Evolutionary conservation across 53 echinoderm and acorn worm species (phyloP).

Genomic region (Antedon mediterranea): DNA sequence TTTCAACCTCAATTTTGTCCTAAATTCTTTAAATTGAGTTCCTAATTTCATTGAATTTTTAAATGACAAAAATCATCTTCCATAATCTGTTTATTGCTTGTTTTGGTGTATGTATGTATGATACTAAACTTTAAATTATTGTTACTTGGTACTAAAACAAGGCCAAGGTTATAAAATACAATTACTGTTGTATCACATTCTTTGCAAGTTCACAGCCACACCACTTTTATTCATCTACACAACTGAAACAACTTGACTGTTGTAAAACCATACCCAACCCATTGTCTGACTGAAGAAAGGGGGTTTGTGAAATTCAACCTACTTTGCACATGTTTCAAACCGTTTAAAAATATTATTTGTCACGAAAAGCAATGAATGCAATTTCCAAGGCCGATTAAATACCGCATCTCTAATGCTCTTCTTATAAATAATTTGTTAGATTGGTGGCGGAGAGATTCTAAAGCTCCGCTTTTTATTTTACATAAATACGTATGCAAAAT

Average conservation of each 20-base stretch:
- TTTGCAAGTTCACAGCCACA: neutral
- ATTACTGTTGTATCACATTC: neutral
- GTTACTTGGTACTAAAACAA: neutral
- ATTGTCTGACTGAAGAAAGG: neutral
- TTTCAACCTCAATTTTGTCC: too few relatives aligned
- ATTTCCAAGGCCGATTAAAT: slow-evolving; percentile 1
- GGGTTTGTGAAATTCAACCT: neutral
- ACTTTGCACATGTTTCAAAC: neutral
- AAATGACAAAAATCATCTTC: too few relatives aligned
- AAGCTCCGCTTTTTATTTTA: neutral
- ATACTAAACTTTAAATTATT: too few relatives aligned
- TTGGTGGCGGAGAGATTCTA: neutral
- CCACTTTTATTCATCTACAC: too few relatives aligned
- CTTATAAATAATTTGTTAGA: neutral
- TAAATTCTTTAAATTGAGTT: too few relatives aligned
- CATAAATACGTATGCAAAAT: neutral
- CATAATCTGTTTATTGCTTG: too few relatives aligned
- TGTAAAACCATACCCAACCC: too few relatives aligned
- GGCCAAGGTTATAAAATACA: neutral
- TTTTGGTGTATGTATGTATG: too few relatives aligned
- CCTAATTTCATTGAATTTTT: too few relatives aligned
- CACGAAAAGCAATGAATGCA: neutral
- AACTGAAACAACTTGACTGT: too few relatives aligned
- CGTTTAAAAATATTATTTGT: neutral
- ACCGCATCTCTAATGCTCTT: neutral